These are phyloP conservation scores for Erebia palarica DNA, from an alignment of 2,888 invertebrate genomes.

Conservation along the genomic window DNA sequence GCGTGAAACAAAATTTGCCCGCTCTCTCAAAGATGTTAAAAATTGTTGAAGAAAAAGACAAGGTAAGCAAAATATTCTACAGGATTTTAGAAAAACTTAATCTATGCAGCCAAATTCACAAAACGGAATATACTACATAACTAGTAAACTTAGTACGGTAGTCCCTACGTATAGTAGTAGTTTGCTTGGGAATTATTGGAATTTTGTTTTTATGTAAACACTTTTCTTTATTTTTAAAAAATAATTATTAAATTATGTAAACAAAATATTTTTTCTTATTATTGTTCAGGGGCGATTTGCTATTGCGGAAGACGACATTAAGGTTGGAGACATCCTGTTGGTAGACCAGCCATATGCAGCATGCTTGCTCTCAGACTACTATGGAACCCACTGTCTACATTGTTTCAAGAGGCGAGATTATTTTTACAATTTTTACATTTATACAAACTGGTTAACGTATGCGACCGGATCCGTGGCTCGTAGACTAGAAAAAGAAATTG, in stretches of 20 bases:
- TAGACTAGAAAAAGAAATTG: too few species aligned
- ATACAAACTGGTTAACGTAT: background rate
- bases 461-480: too few species aligned
- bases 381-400: slow-evolving; percentile 90
- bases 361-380: slow-evolving; percentile 87
- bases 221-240: too few species aligned
- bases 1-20: slow-evolving; percentile 78
- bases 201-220: too few species aligned
- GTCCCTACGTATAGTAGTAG: too few species aligned
- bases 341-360: slow-evolving; percentile 89
- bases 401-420: slow-evolving; percentile 86
- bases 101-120: too few species aligned
- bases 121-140: too few species aligned
- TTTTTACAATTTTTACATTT: background rate
- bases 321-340: slow-evolving; percentile 87
- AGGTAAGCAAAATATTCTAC: slow-evolving; percentile 52
- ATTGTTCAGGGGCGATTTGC: slow-evolving; percentile 84
- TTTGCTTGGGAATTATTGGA: too few species aligned
- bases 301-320: slow-evolving; percentile 83
- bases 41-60: slow-evolving; percentile 81
- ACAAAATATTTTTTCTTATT: background rate
- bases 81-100: too few species aligned
- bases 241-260: too few species aligned
- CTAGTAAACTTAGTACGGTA: too few species aligned
- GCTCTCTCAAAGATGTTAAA: slow-evolving; percentile 83